Evolutionary conservation across 2,113 vertebrate genomes (phyloP).

Genomic region (Maccullochella peelii): DNA sequence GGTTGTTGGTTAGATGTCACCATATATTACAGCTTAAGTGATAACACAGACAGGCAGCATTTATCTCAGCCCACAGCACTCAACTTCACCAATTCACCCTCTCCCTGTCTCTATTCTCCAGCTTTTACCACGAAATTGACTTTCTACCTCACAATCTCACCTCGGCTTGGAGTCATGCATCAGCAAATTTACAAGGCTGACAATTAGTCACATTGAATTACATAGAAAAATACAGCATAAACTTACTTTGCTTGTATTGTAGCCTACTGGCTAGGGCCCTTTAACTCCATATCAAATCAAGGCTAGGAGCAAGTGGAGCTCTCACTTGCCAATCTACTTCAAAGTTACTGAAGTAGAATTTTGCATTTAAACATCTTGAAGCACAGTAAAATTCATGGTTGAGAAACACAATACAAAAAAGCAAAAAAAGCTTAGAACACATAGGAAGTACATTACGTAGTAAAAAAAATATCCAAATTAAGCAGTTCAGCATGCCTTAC

Average conservation of each 20-base stretch:
- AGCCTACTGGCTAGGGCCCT: background rate
- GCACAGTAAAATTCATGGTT: background rate
- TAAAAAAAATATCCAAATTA: too few relatives aligned
- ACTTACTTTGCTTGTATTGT: background rate
- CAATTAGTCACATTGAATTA: background rate
- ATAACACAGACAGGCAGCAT: constrained; percentile 18
- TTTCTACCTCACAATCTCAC: background rate
- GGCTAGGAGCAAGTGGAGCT: background rate
- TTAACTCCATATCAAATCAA: background rate
- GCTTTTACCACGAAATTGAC: constrained; percentile 2
- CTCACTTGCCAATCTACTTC: too few relatives aligned
- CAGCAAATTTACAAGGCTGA: background rate
- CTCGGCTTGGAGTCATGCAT: background rate
- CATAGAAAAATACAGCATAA: background rate
- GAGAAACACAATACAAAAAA: background rate
- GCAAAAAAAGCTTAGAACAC: background rate
- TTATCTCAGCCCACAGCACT: constrained; percentile 15
- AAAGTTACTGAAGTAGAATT: background rate
- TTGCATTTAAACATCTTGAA: background rate
- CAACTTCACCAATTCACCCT: background rate
- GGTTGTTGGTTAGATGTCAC: constrained; percentile 10
- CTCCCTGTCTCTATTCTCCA: constrained; percentile 1
- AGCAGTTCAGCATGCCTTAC: background rate
- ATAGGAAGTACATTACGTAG: too few relatives aligned
- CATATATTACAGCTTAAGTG: constrained; percentile 12